Evolutionary conservation across 37 sponge, comb jelly and placozoan species (phyloP).

Genomic region (Agelas oroides): DNA sequence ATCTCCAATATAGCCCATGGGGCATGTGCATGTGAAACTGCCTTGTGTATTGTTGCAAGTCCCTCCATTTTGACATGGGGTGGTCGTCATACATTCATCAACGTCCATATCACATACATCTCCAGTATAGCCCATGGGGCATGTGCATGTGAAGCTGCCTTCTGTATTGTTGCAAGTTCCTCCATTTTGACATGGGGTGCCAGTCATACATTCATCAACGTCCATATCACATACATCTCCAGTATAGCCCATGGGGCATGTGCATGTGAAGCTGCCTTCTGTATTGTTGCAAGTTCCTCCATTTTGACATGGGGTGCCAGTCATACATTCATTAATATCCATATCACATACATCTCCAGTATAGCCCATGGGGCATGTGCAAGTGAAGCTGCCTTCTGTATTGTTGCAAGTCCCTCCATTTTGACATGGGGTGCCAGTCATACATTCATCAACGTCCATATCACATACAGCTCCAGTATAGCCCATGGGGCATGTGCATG

Average conservation of each 20-base stretch:
- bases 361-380: conserved; percentile 57
- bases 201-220: conserved; percentile 40
- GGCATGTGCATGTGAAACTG: conserved; percentile 23
- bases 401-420: conserved; percentile 61
- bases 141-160: conserved; percentile 51
- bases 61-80: conserved; percentile 41
- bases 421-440: conserved; percentile 43
- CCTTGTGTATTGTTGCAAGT: conserved; percentile 34
- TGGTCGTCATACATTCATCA: conserved; percentile 16
- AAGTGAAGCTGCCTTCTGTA: conserved; percentile 23
- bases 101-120: conserved; percentile 22
- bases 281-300: conserved; percentile 53
- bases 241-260: conserved; percentile 55
- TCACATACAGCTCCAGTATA: conserved; percentile 61
- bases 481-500: conserved; percentile 52
- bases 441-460: conserved; percentile 56
- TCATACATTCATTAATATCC: neutral
- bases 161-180: conserved; percentile 45
- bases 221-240: conserved; percentile 52
- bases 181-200: conserved; percentile 36
- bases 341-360: conserved; percentile 36
- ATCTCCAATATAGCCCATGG: conserved; percentile 51
- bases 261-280: conserved; percentile 38
- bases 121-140: conserved; percentile 27
- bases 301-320: conserved; percentile 52